Evolutionary conservation across 2,113 vertebrate species (phyloP), one percentile per base, ranked within the genome.

Genomic region (Mola mola): DNA sequence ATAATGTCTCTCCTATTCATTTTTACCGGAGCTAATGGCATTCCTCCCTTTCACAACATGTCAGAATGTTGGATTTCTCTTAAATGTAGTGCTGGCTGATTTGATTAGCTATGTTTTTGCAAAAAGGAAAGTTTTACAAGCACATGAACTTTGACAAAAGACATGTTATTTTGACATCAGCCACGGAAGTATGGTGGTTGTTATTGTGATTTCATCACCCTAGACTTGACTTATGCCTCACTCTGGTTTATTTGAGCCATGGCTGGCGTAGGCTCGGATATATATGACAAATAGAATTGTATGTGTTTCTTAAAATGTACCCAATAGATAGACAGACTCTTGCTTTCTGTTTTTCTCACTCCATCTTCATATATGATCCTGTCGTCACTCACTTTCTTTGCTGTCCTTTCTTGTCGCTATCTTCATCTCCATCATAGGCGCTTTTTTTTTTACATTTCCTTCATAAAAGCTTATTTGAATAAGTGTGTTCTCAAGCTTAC

Each of bases 1-100:
- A 62, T 64, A 76, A 84, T 74, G 75, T 66, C 6, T 78, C 34
- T 42, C 51, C 77, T 73, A 43, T 75, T 85, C 68, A 33, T 74
- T 83, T 29, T 71, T 52, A 19, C 60, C 43, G 46, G 9, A 57
- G 40, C 49, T 64, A 26, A 71, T 75, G 61, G 36, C 65, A 41
- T 72, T 70, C 37, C 17, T 53, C 17, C 58, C 33, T 73, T 66
- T 72, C 59, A 21, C 33, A 70, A 57, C 59, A 52, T 19, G 12
- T 53, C 50, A 56, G 50, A 81, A 66, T 58, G 43, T 73, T 52
- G 10, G 60, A 36, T 12, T 26, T 51, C 3, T 77, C 22, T 68
- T 66, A 79, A 74, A 82, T 79, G 84, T 70, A 67, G 67, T 67
- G 43, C 36, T 49, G 33, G 43, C 58, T 61, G 61, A 69, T 66